Conservation (phyloP, 2,888 invertebrate species). For the Monochamus alternatus region DNA sequence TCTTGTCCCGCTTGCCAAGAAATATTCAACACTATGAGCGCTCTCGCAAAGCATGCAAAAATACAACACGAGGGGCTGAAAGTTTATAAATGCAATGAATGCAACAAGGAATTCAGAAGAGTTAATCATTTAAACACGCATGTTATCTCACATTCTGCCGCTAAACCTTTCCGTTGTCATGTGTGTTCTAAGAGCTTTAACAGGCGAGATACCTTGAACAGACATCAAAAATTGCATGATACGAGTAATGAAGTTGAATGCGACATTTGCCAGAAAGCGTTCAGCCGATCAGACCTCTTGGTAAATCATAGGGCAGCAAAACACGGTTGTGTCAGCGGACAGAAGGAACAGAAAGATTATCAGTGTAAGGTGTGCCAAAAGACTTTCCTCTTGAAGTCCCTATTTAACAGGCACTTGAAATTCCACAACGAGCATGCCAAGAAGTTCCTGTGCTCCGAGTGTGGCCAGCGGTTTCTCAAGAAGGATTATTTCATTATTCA, state of each 20-base stretch:
- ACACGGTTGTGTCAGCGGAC: constrained; percentile 71
- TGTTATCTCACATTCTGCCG: constrained; percentile 69
- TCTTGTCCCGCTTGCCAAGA: constrained; percentile 64
- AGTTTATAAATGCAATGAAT: constrained; percentile 68
- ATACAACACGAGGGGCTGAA: constrained; percentile 61
- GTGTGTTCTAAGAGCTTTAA: constrained; percentile 70
- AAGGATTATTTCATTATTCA: constrained; percentile 76
- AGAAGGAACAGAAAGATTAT: constrained; percentile 68
- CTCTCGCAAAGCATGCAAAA: constrained; percentile 64
- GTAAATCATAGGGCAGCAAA: constrained; percentile 71
- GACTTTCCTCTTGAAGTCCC: constrained; percentile 71
- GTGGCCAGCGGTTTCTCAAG: constrained; percentile 74
- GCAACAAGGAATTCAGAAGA: constrained; percentile 71
- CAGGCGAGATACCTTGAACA: constrained; percentile 65
- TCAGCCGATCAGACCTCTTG: constrained; percentile 72
- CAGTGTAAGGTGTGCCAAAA: constrained; percentile 69
- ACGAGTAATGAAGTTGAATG: constrained; percentile 68
- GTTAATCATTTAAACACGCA: constrained; percentile 72
- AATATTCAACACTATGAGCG: constrained; percentile 62
- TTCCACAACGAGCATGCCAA: constrained; percentile 73
- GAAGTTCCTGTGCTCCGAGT: constrained; percentile 75
- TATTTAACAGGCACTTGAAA: constrained; percentile 74
- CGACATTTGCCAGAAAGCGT: constrained; percentile 72
- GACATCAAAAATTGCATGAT: constrained; percentile 65
- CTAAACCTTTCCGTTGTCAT: constrained; percentile 69